Evolutionary conservation across 1,140 invertebrate species (phyloP), one percentile per base, ranked within the genome.

Genomic region (Cryptotermes secundus): DNA sequence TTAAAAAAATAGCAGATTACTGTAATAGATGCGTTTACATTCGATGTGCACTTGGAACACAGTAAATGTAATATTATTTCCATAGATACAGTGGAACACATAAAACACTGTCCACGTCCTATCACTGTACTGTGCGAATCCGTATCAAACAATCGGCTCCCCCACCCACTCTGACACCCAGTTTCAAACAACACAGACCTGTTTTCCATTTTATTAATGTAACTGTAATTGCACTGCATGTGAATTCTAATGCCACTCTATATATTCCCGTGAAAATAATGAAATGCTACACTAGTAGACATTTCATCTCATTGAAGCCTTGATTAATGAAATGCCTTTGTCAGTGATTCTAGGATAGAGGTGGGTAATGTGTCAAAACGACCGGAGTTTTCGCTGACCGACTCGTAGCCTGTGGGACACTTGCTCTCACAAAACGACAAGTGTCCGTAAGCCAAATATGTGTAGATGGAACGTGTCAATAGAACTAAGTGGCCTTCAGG

Each of bases 241-340:
- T 16, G n/a, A 72, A 72, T 72, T 72, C 26, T 72, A 72, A 72
- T 72, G 59, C 7, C n/a, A 72, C 59, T 72, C 59, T 31, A 14
- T 31, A 59, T 59, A 31, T 1, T 31, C 7, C 59, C 26, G 4
- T 72, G 26, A 31, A 72, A 72, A 72, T 72, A 72, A 72, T 72
- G 59, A 72, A 72, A 72, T 72, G 26, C 59, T 72, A 10, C 14
- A 3, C 26, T 9, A 72, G 59, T 49, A 31, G 59, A 72, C 9
- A 72, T 26, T 72, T 72, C n/a, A 72, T 31, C 59, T 72, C 59
- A 72, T n/a, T 72, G 59, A 72, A 72, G 59, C 59, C 59, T 72
- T 72, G 59, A 72, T 72, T 72, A 72, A 72, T 72, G 59, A 72
- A 72, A 72, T 72, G 59, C 59, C n/a, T 72, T 72, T 72, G 59